These are phyloP conservation scores for Athrips mouffetella DNA, from an alignment of 2,888 invertebrate species.

Conservation along the genomic window DNA sequence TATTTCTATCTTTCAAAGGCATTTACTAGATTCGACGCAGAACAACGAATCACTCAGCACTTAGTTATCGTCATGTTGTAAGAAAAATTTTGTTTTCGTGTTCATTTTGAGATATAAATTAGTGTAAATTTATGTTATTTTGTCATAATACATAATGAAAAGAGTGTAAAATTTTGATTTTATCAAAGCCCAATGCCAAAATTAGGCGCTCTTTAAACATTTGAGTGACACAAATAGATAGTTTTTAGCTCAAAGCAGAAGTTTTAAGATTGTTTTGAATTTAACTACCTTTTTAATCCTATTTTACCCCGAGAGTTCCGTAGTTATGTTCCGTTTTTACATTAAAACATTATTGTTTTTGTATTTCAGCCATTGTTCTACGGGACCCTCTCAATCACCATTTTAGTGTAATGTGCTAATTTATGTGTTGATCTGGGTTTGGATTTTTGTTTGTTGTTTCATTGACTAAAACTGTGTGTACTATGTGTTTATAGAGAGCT, in stretches of 20 bases:
- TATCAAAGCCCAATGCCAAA: constrained; percentile 35
- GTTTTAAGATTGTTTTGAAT: not conserved
- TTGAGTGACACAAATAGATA: constrained; percentile 10
- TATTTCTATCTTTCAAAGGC: constrained; percentile 30
- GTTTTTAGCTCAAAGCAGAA: constrained; percentile 7
- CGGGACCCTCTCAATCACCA: constrained; percentile 65
- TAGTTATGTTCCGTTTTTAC: constrained; percentile 37
- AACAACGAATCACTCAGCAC: constrained; percentile 67
- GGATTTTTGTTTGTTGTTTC: constrained; percentile 76
- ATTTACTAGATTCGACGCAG: constrained; percentile 61
- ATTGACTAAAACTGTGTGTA: constrained; percentile 77
- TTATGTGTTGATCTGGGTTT: constrained; percentile 74
- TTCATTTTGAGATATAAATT: constrained; percentile 74
- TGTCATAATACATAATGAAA: constrained; percentile 4
- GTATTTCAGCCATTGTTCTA: constrained; percentile 34
- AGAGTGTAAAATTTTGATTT: constrained; percentile 59
- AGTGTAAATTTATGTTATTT: constrained; percentile 54
- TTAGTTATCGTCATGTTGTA: constrained; percentile 77
- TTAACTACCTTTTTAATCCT: constrained; percentile 5
- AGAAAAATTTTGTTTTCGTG: constrained; percentile 68
- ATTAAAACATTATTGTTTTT: not conserved
- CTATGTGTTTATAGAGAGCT: constrained; percentile 74
- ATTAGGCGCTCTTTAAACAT: constrained; percentile 11
- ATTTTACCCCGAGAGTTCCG: constrained; percentile 57
- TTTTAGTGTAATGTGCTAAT: constrained; percentile 77